These are phyloP conservation scores for Limanda limanda DNA, from an alignment of 2,113 vertebrate species.

Conservation along the genomic window DNA sequence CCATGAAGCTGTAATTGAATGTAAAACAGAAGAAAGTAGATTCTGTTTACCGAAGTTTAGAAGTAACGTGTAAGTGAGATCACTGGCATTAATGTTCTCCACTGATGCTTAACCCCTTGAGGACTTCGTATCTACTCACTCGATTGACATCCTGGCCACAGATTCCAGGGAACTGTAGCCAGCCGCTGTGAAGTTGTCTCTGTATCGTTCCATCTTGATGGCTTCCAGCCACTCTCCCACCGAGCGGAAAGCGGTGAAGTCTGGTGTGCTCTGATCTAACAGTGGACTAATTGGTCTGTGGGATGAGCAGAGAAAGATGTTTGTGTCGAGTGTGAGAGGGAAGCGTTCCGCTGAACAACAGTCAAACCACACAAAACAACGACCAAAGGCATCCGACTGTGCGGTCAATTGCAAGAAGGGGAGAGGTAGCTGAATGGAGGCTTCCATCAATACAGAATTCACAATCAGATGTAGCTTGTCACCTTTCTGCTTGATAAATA, in stretches of 20 bases:
- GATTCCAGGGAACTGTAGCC: constrained; percentile 97
- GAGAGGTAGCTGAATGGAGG: constrained; percentile 24
- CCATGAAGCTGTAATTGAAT: background rate
- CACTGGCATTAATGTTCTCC: constrained; percentile 27
- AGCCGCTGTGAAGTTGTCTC: constrained; percentile 98
- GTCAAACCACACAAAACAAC: constrained; percentile 21
- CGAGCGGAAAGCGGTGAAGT: constrained; percentile 96
- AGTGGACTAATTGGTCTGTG: constrained; percentile 96
- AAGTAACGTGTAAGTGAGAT: constrained; percentile 7
- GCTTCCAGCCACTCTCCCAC: constrained; percentile 99
- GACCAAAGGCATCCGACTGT: constrained; percentile 52
- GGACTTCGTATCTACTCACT: constrained; percentile 86
- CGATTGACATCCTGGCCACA: constrained; percentile 98
- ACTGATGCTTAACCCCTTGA: constrained; percentile 29
- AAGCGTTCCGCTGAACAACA: background rate
- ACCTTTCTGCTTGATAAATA: constrained; percentile 36
- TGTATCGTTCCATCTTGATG: constrained; percentile 99
- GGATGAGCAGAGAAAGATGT: constrained; percentile 72
- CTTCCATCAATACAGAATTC: constrained; percentile 55
- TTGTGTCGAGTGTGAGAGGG: constrained; percentile 55
- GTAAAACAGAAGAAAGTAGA: background rate
- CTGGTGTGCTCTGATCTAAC: constrained; percentile 96
- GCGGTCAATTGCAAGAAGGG: constrained; percentile 41
- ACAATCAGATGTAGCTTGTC: constrained; percentile 43
- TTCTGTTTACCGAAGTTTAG: background rate